Evolutionary conservation across 2,888 invertebrate species (phyloP), one percentile per base, ranked within the genome.

Genomic region (Byasa hedistus): DNA sequence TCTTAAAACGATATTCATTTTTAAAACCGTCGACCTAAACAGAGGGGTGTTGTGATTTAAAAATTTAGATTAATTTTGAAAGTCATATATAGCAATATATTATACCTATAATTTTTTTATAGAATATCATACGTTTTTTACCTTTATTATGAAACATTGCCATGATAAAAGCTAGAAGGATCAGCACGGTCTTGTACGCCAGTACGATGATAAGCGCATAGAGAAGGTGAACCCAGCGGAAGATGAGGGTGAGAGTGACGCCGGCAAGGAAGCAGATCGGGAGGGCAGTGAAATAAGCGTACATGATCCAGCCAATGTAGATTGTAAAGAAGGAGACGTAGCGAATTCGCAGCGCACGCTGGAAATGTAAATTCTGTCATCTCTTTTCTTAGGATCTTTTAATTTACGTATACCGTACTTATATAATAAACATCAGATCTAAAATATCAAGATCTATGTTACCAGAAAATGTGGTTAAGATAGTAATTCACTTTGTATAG

Each of bases 191-290:
- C n/a, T 80, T 69, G 69, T 89, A 90, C 0, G 79, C 76, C 1
- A 86, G 69, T 54, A 89, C 67, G 12, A 85, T 76, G 54, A 85
- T 57, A 27, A 89, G 69, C 0, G 84, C 82, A 61, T 75, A 76
- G 2, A 86, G n/a, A 21, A 89, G 70, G 61, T 88, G 83, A 69
- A 90, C 85, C 90, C 90, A 90, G 19, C 90, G 75, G 78, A 89
- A 90, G 69, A 88, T 83, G 48, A 87, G 77, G 67, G 86, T 86
- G 24, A 90, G 78, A 0, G 85, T 77, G 56, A 86, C 67, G 59
- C 84, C 71, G 0, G 80, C 86, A 12, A 88, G 75, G 19, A 87
- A 23, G 70, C 87, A 86, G 57, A 80, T 75, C 0, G 90, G 90
- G 19, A 87, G 57, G 0, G 82, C 83, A 0, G 87, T 85, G 63